Conservation (phyloP, 2,888 invertebrate species). For the Nysson spinosus region DNA sequence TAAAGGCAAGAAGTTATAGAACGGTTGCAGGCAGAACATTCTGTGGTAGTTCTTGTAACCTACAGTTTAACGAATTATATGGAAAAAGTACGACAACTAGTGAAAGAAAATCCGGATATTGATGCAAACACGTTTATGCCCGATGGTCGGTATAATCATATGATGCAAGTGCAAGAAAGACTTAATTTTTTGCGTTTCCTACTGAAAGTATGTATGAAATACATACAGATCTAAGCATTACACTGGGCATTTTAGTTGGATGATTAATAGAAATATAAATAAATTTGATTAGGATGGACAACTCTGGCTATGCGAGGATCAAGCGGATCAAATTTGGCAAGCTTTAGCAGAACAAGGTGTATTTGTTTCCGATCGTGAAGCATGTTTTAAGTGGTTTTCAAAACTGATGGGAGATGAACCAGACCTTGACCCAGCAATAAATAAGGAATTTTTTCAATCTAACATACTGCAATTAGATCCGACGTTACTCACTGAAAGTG, state of each 20-base stretch:
- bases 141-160: slow-evolving; percentile 94
- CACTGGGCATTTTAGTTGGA: not conserved
- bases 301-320: slow-evolving; percentile 96
- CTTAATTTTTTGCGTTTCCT: slow-evolving; percentile 95
- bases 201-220: slow-evolving; percentile 81
- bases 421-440: slow-evolving; percentile 96
- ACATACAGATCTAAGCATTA: not conserved
- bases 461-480: slow-evolving; percentile 96
- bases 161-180: slow-evolving; percentile 95
- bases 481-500: slow-evolving; percentile 93
- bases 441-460: slow-evolving; percentile 96
- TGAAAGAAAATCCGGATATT: slow-evolving; percentile 85
- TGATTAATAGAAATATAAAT: slow-evolving; percentile 43
- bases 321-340: slow-evolving; percentile 98
- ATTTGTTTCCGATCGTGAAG: slow-evolving; percentile 94
- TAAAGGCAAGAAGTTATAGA: slow-evolving; percentile 89
- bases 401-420: slow-evolving; percentile 98
- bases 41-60: slow-evolving; percentile 94
- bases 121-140: slow-evolving; percentile 89
- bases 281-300: slow-evolving; percentile 87
- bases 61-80: slow-evolving; percentile 94
- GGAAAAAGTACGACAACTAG: slow-evolving; percentile 87
- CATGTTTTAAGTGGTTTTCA: slow-evolving; percentile 99
- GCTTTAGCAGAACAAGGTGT: slow-evolving; percentile 96
- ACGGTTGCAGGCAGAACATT: slow-evolving; percentile 93